Base-by-base conservation (phyloP, 2,888 invertebrate species). In the Eucera pruinosa region DNA sequence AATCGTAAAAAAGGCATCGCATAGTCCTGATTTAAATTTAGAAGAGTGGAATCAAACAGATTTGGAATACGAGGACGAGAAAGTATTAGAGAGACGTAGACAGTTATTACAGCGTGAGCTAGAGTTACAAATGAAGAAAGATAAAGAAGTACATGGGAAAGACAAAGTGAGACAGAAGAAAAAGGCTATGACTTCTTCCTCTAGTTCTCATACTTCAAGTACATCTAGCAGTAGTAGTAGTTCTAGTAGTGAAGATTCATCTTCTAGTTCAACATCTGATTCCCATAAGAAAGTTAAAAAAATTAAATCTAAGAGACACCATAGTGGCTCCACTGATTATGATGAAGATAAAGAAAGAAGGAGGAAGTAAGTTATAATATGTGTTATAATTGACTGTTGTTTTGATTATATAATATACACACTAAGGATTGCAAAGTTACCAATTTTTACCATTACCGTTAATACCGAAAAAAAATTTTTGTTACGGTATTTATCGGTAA, bases 31-130 rank as follows among this genome's bases (percentile, higher is more conserved):
- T 86, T 90, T 93, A 71, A 95, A 95, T 91, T 95, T 96, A 93
- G 95, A 95, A 90, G 95, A 95, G 91, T 96, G 96, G 96, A 95
- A 96, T 91, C 96, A 96, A 91, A 95, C 95, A 89, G 95, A 96
- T 93, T 92, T 96, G 93, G 96, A 96, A 91, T 96, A 96, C 93
- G 96, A 96, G 81, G 96, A 96, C 93, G 96, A 96, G 78, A 96
- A 96, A 91, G 96, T 95, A 83, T 93, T 96, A 89, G 96, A 96
- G 92, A 95, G 96, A 91, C 94, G 96, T 85, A 93, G 96, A 80
- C 95, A 95, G 89, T 95, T 96, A 89, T 93, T 96, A 88, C 96
- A 96, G 91, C 94, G 96, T 87, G 96, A 96, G 93, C 93, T 96
- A 91, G 96, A 96, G 91, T 93, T 96, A 90, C 96, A 96, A 93